Conservation (phyloP, 1,140 invertebrate species). For the Drosophila ercepeae region DNA sequence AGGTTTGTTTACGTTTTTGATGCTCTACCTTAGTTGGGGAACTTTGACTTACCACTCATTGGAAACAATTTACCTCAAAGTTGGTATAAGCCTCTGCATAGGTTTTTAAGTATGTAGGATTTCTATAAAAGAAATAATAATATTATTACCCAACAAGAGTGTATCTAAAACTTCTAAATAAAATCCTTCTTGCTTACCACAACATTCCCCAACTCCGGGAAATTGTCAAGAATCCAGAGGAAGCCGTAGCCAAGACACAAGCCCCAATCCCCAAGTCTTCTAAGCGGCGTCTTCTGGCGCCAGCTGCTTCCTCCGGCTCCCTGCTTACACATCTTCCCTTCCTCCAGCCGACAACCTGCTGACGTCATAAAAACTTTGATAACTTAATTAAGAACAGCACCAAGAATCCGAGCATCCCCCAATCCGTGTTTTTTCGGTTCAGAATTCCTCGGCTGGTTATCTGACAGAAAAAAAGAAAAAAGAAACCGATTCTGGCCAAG, state of each 20-base stretch:
- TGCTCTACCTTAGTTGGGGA: neutral
- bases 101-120: too few relatives aligned
- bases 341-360: constrained; percentile 33
- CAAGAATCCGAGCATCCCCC: neutral
- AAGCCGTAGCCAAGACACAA: constrained; percentile 10
- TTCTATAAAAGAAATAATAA: neutral
- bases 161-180: neutral
- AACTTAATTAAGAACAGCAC: constrained; percentile 74
- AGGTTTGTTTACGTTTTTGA: constrained; percentile 16
- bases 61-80: too few relatives aligned
- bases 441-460: constrained; percentile 23
- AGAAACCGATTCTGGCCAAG: constrained; percentile 22
- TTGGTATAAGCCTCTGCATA: too few relatives aligned
- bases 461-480: neutral
- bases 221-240: constrained; percentile 41
- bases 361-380: constrained; percentile 81
- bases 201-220: constrained; percentile 2
- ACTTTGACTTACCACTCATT: too few relatives aligned
- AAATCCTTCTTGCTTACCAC: neutral
- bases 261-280: constrained; percentile 32
- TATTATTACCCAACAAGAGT: neutral
- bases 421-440: constrained; percentile 17
- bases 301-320: constrained; percentile 38
- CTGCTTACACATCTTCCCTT: neutral
- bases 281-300: constrained; percentile 65